Conservation (phyloP, 2,888 invertebrate species). For the Dryobotodes eremita region DNA sequence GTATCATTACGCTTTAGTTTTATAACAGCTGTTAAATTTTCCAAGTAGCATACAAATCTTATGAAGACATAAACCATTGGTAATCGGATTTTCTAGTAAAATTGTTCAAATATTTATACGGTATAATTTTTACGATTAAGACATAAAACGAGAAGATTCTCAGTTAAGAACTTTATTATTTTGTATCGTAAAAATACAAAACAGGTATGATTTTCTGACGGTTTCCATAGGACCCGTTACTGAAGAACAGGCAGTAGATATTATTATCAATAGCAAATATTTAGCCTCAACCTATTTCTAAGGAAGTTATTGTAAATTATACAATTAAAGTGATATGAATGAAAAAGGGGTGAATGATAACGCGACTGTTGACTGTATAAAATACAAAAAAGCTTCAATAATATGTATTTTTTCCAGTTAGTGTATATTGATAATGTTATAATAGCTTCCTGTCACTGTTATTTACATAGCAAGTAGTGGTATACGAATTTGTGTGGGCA, state of each 20-base stretch:
- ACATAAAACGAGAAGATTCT: slow-evolving; percentile 56
- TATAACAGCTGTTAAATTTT: slow-evolving; percentile 26
- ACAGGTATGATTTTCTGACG: not conserved
- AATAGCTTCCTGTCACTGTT: too few relatives aligned
- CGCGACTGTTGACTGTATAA: too few relatives aligned
- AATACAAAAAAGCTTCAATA: too few relatives aligned
- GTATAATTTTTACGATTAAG: slow-evolving; percentile 56
- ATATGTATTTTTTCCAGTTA: too few relatives aligned
- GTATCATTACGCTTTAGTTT: slow-evolving; percentile 25
- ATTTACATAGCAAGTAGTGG: too few relatives aligned
- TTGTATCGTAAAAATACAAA: slow-evolving; percentile 43
- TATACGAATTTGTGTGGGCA: too few relatives aligned
- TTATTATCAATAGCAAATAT: too few relatives aligned
- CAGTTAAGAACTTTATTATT: slow-evolving; percentile 55
- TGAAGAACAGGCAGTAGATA: not conserved
- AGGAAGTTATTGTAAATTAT: not conserved
- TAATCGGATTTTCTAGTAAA: slow-evolving; percentile 55
- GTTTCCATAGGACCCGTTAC: not conserved
- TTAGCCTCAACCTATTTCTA: not conserved
- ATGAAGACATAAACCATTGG: slow-evolving; percentile 45
- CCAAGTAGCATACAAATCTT: slow-evolving; percentile 24
- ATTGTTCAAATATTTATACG: slow-evolving; percentile 54
- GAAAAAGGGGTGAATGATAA: too few relatives aligned
- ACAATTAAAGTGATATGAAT: too few relatives aligned
- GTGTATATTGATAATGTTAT: too few relatives aligned